Evolutionary conservation across 2,113 vertebrate genomes (phyloP).

Genomic region (Boleophthalmus pectinirostris): DNA sequence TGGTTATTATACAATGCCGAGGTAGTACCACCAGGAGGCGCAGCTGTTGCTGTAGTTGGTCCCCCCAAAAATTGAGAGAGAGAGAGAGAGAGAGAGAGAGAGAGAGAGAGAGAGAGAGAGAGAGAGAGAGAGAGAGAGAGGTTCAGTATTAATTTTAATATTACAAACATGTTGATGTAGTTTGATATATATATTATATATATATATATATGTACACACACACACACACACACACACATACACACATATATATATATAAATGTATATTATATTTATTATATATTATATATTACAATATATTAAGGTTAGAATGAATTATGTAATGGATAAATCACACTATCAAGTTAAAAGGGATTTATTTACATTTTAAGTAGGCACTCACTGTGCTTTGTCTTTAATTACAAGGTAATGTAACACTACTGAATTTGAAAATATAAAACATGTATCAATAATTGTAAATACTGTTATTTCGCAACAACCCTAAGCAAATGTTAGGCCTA

Average conservation of each 20-base stretch:
- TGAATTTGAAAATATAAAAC: neutral
- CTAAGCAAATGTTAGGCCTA: neutral
- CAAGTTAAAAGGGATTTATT: neutral
- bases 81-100: too few relatives aligned
- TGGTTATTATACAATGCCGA: neutral
- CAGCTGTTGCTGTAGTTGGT: neutral
- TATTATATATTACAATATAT: too few relatives aligned
- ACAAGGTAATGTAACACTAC: neutral
- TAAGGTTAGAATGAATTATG: neutral
- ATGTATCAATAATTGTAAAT: neutral
- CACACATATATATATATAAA: too few relatives aligned
- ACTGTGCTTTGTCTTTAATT: neutral
- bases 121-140: too few relatives aligned
- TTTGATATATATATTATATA: too few relatives aligned
- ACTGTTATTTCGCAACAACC: neutral
- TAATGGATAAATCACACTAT: neutral
- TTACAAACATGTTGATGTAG: too few relatives aligned
- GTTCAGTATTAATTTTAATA: too few relatives aligned
- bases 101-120: too few relatives aligned
- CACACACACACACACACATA: too few relatives aligned
- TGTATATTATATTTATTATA: too few relatives aligned
- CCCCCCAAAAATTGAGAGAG: neutral
- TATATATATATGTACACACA: too few relatives aligned
- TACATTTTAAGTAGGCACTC: neutral
- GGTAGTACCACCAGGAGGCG: constrained; percentile 6